Conservation (phyloP, 2,888 invertebrate genomes). For the Harpalus rubripes region DNA sequence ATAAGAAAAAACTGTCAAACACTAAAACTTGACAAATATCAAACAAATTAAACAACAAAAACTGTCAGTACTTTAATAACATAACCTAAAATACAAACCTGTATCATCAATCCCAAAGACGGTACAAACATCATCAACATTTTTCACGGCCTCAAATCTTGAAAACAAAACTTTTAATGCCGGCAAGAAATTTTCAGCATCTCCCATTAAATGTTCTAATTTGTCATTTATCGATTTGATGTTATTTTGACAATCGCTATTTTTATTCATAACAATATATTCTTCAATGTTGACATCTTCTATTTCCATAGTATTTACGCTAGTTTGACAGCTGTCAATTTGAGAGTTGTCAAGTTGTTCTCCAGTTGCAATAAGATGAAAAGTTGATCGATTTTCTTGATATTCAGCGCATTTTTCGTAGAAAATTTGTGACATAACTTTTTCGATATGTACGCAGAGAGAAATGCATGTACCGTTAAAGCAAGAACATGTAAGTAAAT, state of each 20-base stretch:
- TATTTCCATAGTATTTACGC: neutral
- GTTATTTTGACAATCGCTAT: neutral
- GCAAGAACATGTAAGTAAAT: conserved; percentile 43
- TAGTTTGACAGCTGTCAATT: neutral
- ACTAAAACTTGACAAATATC: no score
- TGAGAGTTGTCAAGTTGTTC: neutral
- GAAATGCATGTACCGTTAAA: neutral
- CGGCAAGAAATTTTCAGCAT: conserved; percentile 19
- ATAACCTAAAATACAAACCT: neutral
- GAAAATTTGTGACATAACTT: neutral
- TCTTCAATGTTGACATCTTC: neutral
- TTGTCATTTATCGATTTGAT: neutral
- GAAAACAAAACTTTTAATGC: conserved; percentile 25
- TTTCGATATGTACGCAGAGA: conserved; percentile 8
- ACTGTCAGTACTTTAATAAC: no score
- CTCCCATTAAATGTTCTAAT: neutral
- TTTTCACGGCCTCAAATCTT: conserved; percentile 3
- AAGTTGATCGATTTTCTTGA: neutral
- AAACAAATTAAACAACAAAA: no score
- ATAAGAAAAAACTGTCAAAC: no score
- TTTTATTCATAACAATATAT: neutral
- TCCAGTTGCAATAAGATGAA: conserved; percentile 1
- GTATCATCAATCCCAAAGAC: conserved; percentile 35
- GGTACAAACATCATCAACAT: conserved; percentile 1
- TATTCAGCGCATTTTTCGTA: neutral